Base-by-base conservation (phyloP, 1,140 invertebrate genomes). In the Diorhabda carinulata region DNA sequence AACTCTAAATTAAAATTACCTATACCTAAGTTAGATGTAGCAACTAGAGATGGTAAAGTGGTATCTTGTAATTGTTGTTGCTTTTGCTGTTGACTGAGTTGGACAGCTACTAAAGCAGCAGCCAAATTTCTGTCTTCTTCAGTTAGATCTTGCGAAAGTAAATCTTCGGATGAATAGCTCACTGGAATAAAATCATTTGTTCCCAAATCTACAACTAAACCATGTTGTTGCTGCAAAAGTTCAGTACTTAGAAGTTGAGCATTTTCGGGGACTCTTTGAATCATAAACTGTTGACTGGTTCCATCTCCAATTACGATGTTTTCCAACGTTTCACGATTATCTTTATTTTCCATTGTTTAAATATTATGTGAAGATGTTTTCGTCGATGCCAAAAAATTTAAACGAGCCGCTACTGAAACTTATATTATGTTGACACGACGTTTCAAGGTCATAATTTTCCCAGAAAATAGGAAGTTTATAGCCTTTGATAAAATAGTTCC, bases 41-140 rank as follows among this genome's bases (percentile, higher is more conserved):
- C 57, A 64, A 76, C 72, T 42, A 76, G 57, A 45, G 72, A 69
- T n/a, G 76, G 73, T 59, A 78, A 69, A 3, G 71, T 43, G 45
- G 69, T 66, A 58, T 72, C 73, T 72, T 74, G 74, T 43, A 73
- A 74, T 42, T 83, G 83, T 67, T 84, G 82, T 40, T 83, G 81
- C 68, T 83, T 83, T 69, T 83, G 82, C 68, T 83, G 83, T 62
- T 84, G 83, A 64, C 80, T 83, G n/a, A 85, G 77, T 68, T 86
- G 84, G 2, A 84, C 84, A 41, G 83, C 84, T 60, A 85, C 83
- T 66, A 86, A 75, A 58, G 84, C 83, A 42, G 83, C 82, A 59
- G 83, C 83, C 60, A 85, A 74, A 73, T 82, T 81, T 64, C 83
- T 73, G 71, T 85, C 84, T 69, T 85, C 84, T 69, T 86, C 84